Evolutionary conservation across 1,140 invertebrate genomes (phyloP), one percentile per base, ranked within the genome.

Genomic region (Ephestia elutella): DNA sequence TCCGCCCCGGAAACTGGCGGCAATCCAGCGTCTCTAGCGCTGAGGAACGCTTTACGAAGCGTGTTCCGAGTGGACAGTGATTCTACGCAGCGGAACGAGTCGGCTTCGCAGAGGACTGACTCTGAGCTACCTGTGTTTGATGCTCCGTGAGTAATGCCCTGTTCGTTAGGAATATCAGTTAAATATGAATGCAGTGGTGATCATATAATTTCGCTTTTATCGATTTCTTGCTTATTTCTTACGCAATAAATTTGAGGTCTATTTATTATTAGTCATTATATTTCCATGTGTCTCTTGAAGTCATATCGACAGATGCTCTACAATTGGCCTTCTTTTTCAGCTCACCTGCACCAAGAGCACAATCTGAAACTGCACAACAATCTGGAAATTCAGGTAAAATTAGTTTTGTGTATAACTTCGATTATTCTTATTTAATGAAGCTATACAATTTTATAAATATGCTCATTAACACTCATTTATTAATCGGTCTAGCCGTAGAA

Each of bases 341-440:
- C 30, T 77, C 82, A 11, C 85, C 85, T 53, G 87, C 86, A 15
- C 87, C 84, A 0, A 75, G 84, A 68, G 74, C 80, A 13, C 83
- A 82, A 55, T 76, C 82, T 2, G 87, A 89, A 10, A 77, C 77
- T n/a, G 75, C 74, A 13, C 82, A 86, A 30, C 86, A 79, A 68
- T 82, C 84, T 49, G 80, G 69, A 57, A 82, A 79, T 57, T 80
- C 76, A 66, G 76, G 80, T 82, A 70, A 28, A 50, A 35, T 32
- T 32, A 25, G 49, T 56, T 56, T 50, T 57, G 17, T 49, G n/a
- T 49, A n/a, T 9, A 49, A 13, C 54, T 49, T 32, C 11, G 20
- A 2, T 10, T 51, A 49, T 30, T 13, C 11, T 54, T 55, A 3
- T 28, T 55, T 21, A n/a, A n/a, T 44, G 11, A 18, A 48, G 15